Conservation (phyloP, 1,140 invertebrate species). For the Pissodes strobi region DNA sequence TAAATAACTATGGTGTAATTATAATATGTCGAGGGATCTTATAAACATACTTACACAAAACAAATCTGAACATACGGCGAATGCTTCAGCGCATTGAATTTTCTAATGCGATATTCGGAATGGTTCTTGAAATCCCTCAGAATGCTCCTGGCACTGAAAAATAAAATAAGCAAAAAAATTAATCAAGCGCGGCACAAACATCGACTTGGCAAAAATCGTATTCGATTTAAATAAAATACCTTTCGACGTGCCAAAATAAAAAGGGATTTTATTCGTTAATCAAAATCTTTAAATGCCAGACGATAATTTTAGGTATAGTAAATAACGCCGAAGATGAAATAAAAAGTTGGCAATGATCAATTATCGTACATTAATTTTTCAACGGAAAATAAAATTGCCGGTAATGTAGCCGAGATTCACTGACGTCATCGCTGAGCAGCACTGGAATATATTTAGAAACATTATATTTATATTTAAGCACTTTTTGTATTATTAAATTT, state of each 20-base stretch:
- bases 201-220: constrained; percentile 2
- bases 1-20: too few species aligned
- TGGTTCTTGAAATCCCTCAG: too few species aligned
- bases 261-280: constrained; percentile 5
- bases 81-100: too few species aligned
- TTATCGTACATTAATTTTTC: constrained; percentile 11
- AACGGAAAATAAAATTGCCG: background rate
- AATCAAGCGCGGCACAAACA: constrained; percentile 13
- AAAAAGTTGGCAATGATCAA: constrained; percentile 23
- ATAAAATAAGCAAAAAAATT: too few species aligned
- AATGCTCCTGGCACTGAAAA: too few species aligned
- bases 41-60: too few species aligned
- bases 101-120: too few species aligned
- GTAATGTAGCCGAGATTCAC: background rate
- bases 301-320: background rate
- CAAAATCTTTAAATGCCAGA: background rate
- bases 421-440: background rate
- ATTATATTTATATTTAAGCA: constrained; percentile 5
- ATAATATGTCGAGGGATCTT: too few species aligned
- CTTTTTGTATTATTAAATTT: background rate
- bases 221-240: background rate
- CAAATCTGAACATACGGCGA: too few species aligned
- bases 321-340: constrained; percentile 13
- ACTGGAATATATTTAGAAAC: too few species aligned
- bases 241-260: constrained; percentile 12